phyloP scores from a whole-genome alignment of 2,797 vertebrate genomes.

The Microcaecilia unicolor region DNA sequence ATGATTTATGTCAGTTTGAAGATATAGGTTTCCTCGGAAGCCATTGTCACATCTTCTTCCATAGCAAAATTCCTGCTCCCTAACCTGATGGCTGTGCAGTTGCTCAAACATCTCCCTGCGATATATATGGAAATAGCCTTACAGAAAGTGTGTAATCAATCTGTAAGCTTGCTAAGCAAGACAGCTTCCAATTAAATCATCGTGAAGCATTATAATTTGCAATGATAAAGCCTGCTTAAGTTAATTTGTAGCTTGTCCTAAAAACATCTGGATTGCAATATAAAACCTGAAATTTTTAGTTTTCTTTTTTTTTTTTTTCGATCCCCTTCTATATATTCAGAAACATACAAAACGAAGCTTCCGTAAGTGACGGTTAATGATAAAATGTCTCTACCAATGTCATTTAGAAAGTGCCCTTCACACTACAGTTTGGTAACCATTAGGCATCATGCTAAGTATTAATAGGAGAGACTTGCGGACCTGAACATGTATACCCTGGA shows the following conservation, averaged over 20 bases:
- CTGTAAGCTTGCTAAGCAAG: background rate
- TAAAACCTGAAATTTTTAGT: background rate
- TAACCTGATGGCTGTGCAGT: no score
- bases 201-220: background rate
- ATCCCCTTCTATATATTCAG: background rate
- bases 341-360: background rate
- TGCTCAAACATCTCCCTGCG: background rate
- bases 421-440: no score
- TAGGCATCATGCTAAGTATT: no score
- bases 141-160: background rate
- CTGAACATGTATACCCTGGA: no score
- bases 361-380: background rate
- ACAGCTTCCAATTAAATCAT: background rate
- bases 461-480: no score
- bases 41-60: no score
- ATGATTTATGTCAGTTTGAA: no score
- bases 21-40: no score
- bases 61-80: no score
- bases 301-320: no score
- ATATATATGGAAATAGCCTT: background rate
- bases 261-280: background rate
- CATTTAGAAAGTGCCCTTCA: background rate
- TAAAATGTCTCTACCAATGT: background rate
- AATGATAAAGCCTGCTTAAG: background rate
- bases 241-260: background rate